Percentiles rank a stretch among this genome's conserved stretches.
phyloP scores from a whole-genome alignment of 2,888 invertebrate genomes.

The Hypomecis atomaria region DNA sequence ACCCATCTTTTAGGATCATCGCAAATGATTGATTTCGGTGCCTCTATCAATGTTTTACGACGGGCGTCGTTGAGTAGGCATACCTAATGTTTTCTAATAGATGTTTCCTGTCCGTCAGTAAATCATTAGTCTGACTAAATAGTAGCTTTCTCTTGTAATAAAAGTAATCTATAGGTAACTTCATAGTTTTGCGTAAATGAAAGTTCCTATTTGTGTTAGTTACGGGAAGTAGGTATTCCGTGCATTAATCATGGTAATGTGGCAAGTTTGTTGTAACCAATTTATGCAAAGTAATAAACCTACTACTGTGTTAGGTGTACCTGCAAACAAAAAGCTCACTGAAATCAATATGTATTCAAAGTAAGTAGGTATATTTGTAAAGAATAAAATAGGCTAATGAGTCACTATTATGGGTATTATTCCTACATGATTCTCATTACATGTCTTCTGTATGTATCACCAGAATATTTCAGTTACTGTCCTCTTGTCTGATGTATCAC shows the following conservation, averaged over 20 bases:
- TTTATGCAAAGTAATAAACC: background rate
- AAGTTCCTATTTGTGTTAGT: conserved; percentile 58
- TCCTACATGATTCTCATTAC: no score
- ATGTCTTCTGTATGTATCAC: no score
- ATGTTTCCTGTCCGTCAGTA: conserved; percentile 19
- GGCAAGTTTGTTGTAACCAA: conserved; percentile 2
- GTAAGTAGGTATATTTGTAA: no score
- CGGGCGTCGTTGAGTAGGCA: conserved; percentile 36
- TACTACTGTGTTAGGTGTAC: background rate
- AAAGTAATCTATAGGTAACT: conserved; percentile 70
- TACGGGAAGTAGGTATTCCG: conserved; percentile 38
- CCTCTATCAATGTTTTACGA: conserved; percentile 31
- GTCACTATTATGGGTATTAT: no score
- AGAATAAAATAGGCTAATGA: no score
- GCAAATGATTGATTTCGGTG: conserved; percentile 38
- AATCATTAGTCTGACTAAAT: conserved; percentile 28
- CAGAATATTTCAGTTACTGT: no score
- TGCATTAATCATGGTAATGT: conserved; percentile 41
- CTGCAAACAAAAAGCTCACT: no score
- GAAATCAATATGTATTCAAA: no score
- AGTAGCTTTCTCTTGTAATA: conserved; percentile 66
- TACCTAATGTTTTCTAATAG: conserved; percentile 18
- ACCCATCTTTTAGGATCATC: conserved; percentile 63
- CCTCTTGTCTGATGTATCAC: no score
- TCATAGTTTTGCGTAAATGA: conserved; percentile 69